These are phyloP conservation scores for Lepidocolaptes lacrymiger DNA, from an alignment of 2,797 vertebrate species.

Conservation along the genomic window DNA sequence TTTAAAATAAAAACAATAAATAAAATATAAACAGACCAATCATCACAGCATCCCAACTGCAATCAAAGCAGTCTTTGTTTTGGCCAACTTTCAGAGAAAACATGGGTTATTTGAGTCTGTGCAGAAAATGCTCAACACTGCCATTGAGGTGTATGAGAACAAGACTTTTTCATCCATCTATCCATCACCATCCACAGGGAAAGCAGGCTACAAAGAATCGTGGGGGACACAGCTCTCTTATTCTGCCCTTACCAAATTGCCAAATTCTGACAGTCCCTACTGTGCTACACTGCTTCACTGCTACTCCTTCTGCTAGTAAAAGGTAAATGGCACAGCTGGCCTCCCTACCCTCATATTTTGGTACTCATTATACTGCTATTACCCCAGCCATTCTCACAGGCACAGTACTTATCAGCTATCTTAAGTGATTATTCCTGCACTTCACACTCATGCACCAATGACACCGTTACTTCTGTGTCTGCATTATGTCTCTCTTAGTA, in stretches of 20 bases:
- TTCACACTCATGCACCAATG: background rate
- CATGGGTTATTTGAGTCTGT: background rate
- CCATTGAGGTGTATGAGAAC: rapidly evolving
- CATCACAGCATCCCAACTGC: background rate
- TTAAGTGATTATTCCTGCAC: background rate
- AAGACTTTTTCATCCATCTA: background rate
- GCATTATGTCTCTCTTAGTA: background rate
- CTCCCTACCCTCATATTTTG: background rate
- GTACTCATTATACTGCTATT: background rate
- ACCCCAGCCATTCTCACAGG: background rate
- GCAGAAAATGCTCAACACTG: background rate
- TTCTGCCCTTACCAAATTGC: background rate
- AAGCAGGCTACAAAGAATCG: background rate
- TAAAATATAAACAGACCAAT: background rate
- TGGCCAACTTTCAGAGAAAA: background rate
- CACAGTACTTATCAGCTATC: background rate
- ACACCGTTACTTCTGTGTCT: background rate
- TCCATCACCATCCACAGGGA: background rate
- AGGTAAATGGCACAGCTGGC: background rate
- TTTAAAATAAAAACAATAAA: constrained; percentile 14
- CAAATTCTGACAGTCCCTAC: background rate
- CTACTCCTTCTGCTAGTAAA: background rate
- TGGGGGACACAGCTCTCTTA: rapidly evolving
- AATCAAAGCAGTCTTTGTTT: background rate
- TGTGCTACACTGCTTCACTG: background rate